Evolutionary conservation across 1,140 invertebrate species (phyloP).

Genomic region (Drosophila suzukii): DNA sequence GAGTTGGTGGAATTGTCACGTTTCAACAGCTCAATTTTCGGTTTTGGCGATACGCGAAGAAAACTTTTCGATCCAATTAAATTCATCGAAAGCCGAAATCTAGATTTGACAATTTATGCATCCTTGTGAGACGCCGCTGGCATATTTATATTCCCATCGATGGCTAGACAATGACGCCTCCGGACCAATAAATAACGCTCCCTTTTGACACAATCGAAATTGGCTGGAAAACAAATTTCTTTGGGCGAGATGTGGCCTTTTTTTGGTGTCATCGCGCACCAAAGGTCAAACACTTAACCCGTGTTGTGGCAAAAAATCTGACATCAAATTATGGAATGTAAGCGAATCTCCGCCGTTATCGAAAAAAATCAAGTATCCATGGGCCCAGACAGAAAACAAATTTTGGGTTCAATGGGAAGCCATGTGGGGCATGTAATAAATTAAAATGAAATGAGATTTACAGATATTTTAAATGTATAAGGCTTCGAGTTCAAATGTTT

Average conservation of each 20-base stretch:
- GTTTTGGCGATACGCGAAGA: slow-evolving; percentile 44
- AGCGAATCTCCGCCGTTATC: slow-evolving; percentile 24
- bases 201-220: slow-evolving; percentile 78
- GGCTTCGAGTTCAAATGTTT: background rate
- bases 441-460: background rate
- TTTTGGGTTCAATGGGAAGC: background rate
- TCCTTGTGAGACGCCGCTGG: slow-evolving; percentile 38
- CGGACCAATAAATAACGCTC: slow-evolving; percentile 66
- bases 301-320: slow-evolving; percentile 43
- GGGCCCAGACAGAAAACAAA: background rate
- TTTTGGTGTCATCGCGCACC: slow-evolving; percentile 28
- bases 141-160: slow-evolving; percentile 74
- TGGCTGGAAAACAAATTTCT: slow-evolving; percentile 74
- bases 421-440: background rate
- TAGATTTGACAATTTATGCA: slow-evolving; percentile 69
- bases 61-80: slow-evolving; percentile 74
- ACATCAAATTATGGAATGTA: slow-evolving; percentile 69
- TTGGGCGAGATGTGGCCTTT: slow-evolving; percentile 20
- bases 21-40: slow-evolving; percentile 72
- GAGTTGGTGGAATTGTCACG: slow-evolving; percentile 66
- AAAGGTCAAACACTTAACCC: slow-evolving; percentile 70
- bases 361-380: slow-evolving; percentile 9
- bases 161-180: slow-evolving; percentile 65
- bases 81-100: slow-evolving; percentile 34
- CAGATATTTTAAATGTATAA: background rate